phyloP scores from a whole-genome alignment of 2,888 invertebrate genomes.

The Xestia xanthographa region DNA sequence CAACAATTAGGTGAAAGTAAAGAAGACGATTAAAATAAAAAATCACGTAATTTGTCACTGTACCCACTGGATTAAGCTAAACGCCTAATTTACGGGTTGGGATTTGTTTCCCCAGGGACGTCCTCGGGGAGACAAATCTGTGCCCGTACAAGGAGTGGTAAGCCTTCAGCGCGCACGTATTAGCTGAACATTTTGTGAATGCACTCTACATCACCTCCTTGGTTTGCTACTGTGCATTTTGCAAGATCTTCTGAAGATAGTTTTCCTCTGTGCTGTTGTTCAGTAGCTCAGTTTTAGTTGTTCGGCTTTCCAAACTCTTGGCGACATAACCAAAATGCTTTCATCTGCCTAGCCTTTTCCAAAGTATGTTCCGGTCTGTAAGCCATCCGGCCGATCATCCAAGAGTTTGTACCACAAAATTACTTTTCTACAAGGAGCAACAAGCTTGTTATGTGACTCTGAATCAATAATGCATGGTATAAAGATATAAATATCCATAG shows the following conservation, averaged over 20 bases:
- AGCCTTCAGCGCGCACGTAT: background rate
- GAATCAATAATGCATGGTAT: background rate
- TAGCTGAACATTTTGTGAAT: background rate
- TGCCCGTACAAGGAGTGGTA: background rate
- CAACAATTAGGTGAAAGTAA: conserved; percentile 15
- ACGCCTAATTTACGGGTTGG: background rate
- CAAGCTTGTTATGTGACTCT: background rate
- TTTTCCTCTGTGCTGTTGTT: too few species aligned
- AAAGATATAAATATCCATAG: conserved; percentile 6
- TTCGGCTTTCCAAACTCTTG: background rate
- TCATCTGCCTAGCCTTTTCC: background rate
- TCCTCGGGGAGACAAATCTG: background rate
- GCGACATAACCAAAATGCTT: background rate
- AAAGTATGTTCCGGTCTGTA: background rate
- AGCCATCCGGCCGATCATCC: background rate
- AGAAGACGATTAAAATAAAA: conserved; percentile 23
- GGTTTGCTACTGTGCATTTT: background rate
- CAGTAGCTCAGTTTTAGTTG: background rate
- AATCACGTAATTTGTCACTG: conserved; percentile 3
- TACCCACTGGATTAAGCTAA: background rate
- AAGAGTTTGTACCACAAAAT: background rate
- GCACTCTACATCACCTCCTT: background rate
- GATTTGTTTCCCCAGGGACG: background rate
- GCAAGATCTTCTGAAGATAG: background rate
- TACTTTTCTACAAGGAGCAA: background rate